Evolutionary conservation across 2,888 invertebrate species (phyloP), one percentile per base, ranked within the genome.

Genomic region (Erebia epiphron): DNA sequence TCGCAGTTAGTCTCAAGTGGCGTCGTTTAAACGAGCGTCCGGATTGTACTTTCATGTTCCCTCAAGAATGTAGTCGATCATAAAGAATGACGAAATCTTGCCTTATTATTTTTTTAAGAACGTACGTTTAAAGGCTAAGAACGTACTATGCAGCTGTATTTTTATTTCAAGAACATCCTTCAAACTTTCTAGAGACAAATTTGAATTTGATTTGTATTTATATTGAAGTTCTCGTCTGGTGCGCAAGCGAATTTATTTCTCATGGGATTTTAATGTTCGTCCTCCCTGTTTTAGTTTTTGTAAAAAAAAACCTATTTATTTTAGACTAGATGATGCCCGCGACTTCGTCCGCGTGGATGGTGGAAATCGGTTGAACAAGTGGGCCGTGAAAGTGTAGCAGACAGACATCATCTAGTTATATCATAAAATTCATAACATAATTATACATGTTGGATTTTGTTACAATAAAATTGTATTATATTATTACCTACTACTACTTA

Each of bases 1-100:
- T 82, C 83, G 84, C 82, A 81, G 83, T 83, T 83, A 79, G 85
- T 85, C 84, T 85, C 85, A 79, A 84, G 84, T 83, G 80, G 84
- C 79, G 79, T 82, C 84, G 81, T 85, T 84, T 83, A 87, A 86
- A 85, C 83, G 81, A 85, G 82, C 84, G 82, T 80, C 79, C 80
- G 79, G 77, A 81, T 81, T 82, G 79, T 80, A 74, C 78, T 77
- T 75, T 77, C 75, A 81, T 78, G 76, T 78, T 77, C 78, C 77
- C 79, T 82, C 73, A 79, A 82, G 75, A 81, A 79, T 69, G 75
- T 77, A 82, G 77, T 80, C 78, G 79, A 83, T 83, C 83, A 80
- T 83, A 78, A 79, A 79, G 73, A 80, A 74, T 70, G 63, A 78
- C 70, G 69, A 65, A 72, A 70, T 64, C 61, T 72, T 69, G 13